Conservation (phyloP, 2,888 invertebrate genomes). For the Cheilosia urbana region DNA sequence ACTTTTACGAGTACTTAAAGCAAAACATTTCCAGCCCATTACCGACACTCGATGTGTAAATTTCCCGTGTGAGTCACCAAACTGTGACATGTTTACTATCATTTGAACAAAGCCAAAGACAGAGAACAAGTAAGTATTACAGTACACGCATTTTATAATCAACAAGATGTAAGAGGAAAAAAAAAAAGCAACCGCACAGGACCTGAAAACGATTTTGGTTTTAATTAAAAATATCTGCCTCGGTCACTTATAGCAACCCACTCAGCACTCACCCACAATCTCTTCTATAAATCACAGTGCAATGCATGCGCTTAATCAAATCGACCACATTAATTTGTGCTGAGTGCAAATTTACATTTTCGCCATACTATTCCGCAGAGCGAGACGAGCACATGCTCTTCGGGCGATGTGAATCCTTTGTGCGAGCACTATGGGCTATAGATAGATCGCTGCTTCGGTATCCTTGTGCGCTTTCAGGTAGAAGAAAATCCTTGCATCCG, state of each 20-base stretch:
- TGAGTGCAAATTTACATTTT: conserved; percentile 71
- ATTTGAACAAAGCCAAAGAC: conserved; percentile 4
- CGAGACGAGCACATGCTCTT: not conserved
- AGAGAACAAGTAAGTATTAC: conserved; percentile 24
- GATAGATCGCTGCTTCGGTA: conserved; percentile 5
- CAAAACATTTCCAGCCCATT: too few relatives aligned
- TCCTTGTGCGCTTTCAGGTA: conserved; percentile 16
- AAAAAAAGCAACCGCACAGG: not conserved
- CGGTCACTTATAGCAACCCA: not conserved
- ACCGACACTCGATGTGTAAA: too few relatives aligned
- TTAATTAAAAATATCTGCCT: conserved; percentile 45
- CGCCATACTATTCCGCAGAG: conserved; percentile 3
- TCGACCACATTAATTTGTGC: conserved; percentile 70
- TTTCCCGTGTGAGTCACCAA: too few relatives aligned
- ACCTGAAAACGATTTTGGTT: conserved; percentile 17
- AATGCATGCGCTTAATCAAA: conserved; percentile 72
- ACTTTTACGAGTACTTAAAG: too few relatives aligned
- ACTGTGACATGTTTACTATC: too few relatives aligned
- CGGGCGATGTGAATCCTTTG: conserved; percentile 32
- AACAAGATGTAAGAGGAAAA: too few relatives aligned
- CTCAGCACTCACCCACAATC: not conserved
- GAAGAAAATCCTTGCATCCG: conserved; percentile 15
- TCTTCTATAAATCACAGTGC: conserved; percentile 52
- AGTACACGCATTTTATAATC: conserved; percentile 28
- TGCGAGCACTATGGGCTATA: conserved; percentile 9